Percentiles rank a stretch among this genome's conserved stretches.
Evolutionary conservation across 2,113 vertebrate genomes (phyloP).

Genomic region (Pavo muticus): DNA sequence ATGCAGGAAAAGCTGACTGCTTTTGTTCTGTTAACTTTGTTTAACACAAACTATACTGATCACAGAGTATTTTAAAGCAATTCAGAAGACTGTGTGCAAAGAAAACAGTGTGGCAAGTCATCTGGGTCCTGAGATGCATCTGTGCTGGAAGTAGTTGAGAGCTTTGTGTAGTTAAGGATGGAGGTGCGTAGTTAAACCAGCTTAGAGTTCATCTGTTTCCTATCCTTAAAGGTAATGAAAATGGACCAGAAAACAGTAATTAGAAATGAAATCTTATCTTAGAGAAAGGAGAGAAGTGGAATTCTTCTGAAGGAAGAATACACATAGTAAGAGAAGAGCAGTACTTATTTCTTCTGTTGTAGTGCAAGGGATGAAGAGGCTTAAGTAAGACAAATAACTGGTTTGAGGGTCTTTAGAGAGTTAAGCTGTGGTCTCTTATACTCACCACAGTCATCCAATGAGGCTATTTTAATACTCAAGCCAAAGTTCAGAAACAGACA

Average conservation of each 20-base stretch:
- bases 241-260: background rate
- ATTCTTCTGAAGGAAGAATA: background rate
- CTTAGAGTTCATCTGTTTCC: background rate
- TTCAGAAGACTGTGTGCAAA: background rate
- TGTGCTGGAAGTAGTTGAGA: background rate
- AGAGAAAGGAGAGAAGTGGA: background rate
- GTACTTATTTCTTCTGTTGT: background rate
- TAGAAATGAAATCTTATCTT: background rate
- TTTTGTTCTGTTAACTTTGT: background rate
- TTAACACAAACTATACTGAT: background rate
- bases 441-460: background rate
- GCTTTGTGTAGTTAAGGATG: background rate
- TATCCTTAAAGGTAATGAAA: background rate
- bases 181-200: background rate
- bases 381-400: background rate
- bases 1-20: background rate
- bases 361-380: background rate
- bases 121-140: fast-evolving
- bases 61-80: background rate
- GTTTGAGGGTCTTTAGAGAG: background rate
- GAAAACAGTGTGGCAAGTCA: background rate
- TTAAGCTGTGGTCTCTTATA: background rate
- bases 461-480: background rate
- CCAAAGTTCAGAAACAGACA: background rate
- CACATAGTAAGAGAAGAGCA: background rate